Conservation (phyloP, 2,797 vertebrate genomes). For the Novumbra hubbsi region DNA sequence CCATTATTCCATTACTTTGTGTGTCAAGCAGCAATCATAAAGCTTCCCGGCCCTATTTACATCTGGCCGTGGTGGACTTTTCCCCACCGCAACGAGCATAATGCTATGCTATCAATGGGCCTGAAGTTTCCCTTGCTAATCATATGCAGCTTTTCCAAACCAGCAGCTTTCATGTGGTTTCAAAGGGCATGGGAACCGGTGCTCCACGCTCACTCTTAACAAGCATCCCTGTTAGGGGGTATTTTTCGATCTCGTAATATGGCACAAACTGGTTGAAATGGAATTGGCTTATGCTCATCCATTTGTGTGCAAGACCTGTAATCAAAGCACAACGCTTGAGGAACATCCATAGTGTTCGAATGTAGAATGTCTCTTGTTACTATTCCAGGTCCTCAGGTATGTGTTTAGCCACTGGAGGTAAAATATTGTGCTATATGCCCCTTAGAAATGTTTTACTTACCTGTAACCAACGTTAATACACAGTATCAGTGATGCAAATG, state of each 20-base stretch:
- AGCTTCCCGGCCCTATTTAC: background rate
- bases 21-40: background rate
- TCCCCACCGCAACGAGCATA: background rate
- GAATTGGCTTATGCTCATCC: background rate
- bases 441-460: background rate
- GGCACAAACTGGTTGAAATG: background rate
- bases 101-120: background rate
- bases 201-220: background rate
- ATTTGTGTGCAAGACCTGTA: conserved; percentile 1
- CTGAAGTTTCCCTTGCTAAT: background rate
- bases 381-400: background rate
- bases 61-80: conserved; percentile 1
- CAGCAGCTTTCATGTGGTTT: background rate
- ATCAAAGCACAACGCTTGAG: background rate
- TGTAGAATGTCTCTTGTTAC: background rate
- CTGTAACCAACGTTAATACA: background rate
- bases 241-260: background rate
- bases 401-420: background rate
- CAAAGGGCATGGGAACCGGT: background rate
- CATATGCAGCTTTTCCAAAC: background rate
- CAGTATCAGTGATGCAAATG: conserved; percentile 2
- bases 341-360: background rate
- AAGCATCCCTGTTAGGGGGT: background rate
- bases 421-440: background rate
- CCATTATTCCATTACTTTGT: conserved; percentile 1